These are phyloP conservation scores for Saguinus midas DNA, from an alignment of 2,113 vertebrate genomes.

Conservation along the genomic window DNA sequence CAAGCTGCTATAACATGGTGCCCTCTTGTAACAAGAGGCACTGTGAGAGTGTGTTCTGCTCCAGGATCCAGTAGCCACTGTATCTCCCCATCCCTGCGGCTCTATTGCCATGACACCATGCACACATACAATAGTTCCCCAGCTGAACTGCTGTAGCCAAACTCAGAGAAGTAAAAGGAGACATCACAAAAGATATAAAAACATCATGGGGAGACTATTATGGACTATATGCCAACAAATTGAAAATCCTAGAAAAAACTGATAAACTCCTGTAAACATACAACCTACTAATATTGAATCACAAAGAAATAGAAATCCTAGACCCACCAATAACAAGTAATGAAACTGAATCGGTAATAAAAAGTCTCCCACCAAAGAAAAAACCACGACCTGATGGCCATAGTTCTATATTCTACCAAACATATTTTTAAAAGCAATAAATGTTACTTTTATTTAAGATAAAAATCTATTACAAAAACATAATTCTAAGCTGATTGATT, in stretches of 20 bases:
- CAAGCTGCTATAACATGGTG: neutral
- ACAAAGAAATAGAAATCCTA: neutral
- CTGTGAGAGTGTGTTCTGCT: neutral
- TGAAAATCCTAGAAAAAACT: neutral
- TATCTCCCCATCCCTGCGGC: neutral
- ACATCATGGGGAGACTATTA: neutral
- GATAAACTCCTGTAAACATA: neutral
- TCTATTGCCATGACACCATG: neutral
- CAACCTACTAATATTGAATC: neutral
- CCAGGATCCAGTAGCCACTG: neutral
- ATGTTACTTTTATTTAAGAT: neutral
- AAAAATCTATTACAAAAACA: neutral
- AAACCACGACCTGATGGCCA: neutral
- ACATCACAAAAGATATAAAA: neutral
- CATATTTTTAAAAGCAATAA: neutral
- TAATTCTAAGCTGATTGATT: neutral
- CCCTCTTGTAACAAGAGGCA: neutral
- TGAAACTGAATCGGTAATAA: neutral
- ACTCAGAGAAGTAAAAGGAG: neutral
- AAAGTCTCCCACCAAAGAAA: too few relatives aligned
- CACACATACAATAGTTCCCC: neutral
- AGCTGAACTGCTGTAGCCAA: neutral
- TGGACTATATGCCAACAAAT: neutral
- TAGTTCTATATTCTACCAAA: neutral
- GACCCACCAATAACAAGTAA: neutral